Evolutionary conservation across 2,888 invertebrate genomes (phyloP).

Genomic region (Taenaris catops): DNA sequence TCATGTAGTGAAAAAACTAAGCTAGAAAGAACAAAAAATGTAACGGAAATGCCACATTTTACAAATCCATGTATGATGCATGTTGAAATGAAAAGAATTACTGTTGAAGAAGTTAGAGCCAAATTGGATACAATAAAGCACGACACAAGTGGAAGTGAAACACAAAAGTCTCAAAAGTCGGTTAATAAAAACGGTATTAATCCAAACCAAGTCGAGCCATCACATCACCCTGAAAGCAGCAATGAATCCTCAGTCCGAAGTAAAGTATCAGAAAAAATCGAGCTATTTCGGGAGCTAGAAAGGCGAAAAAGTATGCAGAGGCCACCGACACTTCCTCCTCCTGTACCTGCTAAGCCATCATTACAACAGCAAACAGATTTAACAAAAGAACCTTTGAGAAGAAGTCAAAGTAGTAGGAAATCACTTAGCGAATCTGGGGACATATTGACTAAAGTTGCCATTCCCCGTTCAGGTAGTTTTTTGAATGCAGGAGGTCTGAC

Average conservation of each 20-base stretch:
- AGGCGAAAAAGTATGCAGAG: conserved; percentile 66
- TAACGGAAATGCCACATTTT: conserved; percentile 78
- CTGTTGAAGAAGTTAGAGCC: conserved; percentile 79
- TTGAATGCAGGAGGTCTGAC: conserved; percentile 89
- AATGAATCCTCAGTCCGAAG: conserved; percentile 67
- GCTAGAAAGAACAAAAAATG: conserved; percentile 78
- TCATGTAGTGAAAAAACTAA: conserved; percentile 68
- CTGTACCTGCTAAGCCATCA: conserved; percentile 61
- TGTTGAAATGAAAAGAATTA: conserved; percentile 61
- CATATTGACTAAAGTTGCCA: conserved; percentile 91
- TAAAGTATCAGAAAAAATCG: conserved; percentile 55
- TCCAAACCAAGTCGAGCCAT: conserved; percentile 28
- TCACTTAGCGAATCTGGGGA: conserved; percentile 84
- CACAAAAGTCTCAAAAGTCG: conserved; percentile 75
- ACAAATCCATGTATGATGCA: conserved; percentile 50
- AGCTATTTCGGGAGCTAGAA: conserved; percentile 68
- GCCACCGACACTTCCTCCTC: conserved; percentile 70
- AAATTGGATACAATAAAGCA: conserved; percentile 72
- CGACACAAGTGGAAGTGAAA: conserved; percentile 68
- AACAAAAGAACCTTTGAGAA: conserved; percentile 57
- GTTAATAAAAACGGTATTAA: conserved; percentile 37
- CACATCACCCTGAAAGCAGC: conserved; percentile 42
- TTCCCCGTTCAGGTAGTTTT: conserved; percentile 92
- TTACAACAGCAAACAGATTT: conserved; percentile 40
- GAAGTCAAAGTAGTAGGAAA: conserved; percentile 69